Base-by-base conservation (phyloP, 1,140 invertebrate genomes). In the Brachionus plicatilis region DNA sequence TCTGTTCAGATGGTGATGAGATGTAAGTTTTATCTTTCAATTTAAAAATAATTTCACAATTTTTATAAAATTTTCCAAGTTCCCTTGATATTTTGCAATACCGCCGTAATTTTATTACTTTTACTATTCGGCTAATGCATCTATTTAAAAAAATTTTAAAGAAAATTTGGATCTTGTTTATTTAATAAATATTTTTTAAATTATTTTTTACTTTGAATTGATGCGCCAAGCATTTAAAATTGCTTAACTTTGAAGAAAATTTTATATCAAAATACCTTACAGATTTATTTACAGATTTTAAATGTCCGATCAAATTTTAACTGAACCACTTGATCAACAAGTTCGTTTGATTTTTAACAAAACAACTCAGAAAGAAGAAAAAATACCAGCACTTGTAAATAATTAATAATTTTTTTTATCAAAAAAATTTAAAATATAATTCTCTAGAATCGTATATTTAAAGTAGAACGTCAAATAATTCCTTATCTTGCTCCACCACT, bases 1-100 rank as follows among this genome's bases (percentile, higher is more conserved):
- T 83, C 82, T n/a, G 82, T 83, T 47, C 82, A 68, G 37, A 83
- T 68, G 60, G 82, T 83, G 9, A 83, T 83, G 82, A 68, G 82
- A 83, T 68, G 82, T 83, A 47, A 83, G 33, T 66, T 41, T 20
- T 72, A 29, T 68, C 24, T 33, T 17, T 45, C 2, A 17, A 37
- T 70, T 37, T 7, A 43, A 43, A 72, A 72, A 72, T 72, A 72
- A 72, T 72, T 72, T 72, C 68, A 72, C n/a, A 47, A 80, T 14
- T 20, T 9, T 60, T 8, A 9, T 12, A 60, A 82, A 29, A 29
- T 68, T 83, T 47, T 50, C 70, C 50, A 45, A 83, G 82, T 83
- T 70, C 82, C 82, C n/a, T 72, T 83, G 37, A 83, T 83, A 68
- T 68, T 68, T 53, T 83, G 60, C 41, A 83, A 83, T 56, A 70